These are phyloP conservation scores for Mizuhopecten yessoensis DNA, from an alignment of 1,140 invertebrate genomes.

Conservation along the genomic window DNA sequence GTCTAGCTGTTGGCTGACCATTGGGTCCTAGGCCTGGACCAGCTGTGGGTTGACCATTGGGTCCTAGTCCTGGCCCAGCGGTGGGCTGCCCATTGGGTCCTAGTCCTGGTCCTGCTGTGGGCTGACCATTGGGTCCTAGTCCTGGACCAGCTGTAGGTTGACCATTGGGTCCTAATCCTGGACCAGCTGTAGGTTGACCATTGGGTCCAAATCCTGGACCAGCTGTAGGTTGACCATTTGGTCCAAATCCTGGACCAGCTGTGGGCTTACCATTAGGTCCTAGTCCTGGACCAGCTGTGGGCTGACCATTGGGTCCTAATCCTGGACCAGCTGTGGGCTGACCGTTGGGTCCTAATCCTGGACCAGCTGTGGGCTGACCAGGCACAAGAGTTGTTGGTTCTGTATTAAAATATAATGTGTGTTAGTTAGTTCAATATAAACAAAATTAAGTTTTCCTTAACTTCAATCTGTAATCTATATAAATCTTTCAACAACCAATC, in stretches of 20 bases:
- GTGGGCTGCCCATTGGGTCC: background rate
- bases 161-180: background rate
- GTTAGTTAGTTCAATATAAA: no score
- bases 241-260: background rate
- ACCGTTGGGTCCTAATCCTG: constrained; percentile 52
- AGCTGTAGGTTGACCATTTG: constrained; percentile 49
- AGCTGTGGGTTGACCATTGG: background rate
- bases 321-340: background rate
- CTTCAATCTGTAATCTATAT: no score
- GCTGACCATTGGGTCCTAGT: background rate
- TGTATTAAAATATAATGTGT: no score
- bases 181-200: constrained; percentile 43
- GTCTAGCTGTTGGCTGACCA: constrained; percentile 51
- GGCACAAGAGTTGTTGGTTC: constrained; percentile 46
- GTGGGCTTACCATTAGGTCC: background rate
- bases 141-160: constrained; percentile 43
- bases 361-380: constrained; percentile 44
- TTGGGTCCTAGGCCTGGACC: background rate
- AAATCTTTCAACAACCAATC: no score
- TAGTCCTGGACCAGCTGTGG: constrained; percentile 22
- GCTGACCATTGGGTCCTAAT: background rate
- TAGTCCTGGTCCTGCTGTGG: constrained; percentile 40
- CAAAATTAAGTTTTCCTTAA: no score
- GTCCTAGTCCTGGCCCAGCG: background rate
- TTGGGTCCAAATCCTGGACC: constrained; percentile 42